phyloP scores from a whole-genome alignment of 2,113 vertebrate genomes.

The Tympanuchus pallidicinctus region DNA sequence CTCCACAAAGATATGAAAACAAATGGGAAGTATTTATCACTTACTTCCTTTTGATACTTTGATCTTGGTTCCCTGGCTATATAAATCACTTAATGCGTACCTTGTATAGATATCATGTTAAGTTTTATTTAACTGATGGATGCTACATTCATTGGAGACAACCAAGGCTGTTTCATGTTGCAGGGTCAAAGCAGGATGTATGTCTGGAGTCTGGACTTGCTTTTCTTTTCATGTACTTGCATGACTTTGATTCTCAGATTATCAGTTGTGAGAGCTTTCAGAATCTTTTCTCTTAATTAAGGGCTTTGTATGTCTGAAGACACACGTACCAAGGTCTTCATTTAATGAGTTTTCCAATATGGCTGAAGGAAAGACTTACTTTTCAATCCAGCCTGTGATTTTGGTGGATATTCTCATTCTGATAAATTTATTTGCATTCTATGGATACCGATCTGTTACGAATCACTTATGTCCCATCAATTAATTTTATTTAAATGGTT shows the following conservation, averaged over 20 bases:
- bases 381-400: neutral
- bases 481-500: neutral
- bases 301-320: neutral
- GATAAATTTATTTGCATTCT: neutral
- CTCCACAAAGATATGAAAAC: neutral
- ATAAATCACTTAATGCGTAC: neutral
- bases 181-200: neutral
- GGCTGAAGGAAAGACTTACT: neutral
- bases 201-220: neutral
- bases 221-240: neutral
- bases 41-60: neutral
- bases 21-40: neutral
- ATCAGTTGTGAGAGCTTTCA: neutral
- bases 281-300: neutral
- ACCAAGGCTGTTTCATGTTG: neutral
- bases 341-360: neutral
- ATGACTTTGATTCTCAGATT: neutral
- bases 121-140: neutral
- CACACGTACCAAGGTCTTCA: neutral
- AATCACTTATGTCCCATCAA: neutral
- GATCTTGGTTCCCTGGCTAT: neutral
- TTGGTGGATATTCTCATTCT: neutral
- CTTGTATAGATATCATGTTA: neutral
- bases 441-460: neutral
- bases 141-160: neutral